Conservation (phyloP, 2,888 invertebrate species). For the Pandemis cinnamomeana region DNA sequence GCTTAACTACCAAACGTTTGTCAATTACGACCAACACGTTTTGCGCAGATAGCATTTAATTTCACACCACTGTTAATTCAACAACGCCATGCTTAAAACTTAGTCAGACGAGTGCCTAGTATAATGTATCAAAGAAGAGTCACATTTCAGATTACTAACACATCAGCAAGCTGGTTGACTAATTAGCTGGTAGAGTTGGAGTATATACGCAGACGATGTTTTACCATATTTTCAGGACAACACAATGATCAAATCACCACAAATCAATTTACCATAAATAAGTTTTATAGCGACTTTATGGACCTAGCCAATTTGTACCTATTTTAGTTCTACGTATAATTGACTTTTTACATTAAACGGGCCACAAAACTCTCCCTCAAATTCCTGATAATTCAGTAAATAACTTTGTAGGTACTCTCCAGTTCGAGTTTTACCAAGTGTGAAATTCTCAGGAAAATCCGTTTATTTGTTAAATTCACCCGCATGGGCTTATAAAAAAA, state of each 20-base stretch:
- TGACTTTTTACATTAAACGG: not conserved
- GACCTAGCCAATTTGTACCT: too few relatives aligned
- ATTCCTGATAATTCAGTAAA: not conserved
- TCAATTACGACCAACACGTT: not conserved
- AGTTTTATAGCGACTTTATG: not conserved
- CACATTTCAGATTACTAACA: not conserved
- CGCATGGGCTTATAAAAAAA: not conserved
- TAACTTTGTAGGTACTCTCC: not conserved
- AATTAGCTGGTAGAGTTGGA: not conserved
- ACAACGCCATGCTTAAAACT: not conserved
- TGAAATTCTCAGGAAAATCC: not conserved
- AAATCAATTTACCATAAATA: not conserved
- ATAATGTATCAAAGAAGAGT: constrained; percentile 3
- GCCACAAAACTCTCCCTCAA: not conserved
- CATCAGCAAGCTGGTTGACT: not conserved
- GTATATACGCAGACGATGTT: not conserved
- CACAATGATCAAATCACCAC: not conserved
- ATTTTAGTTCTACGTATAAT: not conserved
- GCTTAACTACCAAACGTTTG: too few relatives aligned
- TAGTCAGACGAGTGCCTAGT: not conserved
- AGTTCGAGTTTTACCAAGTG: not conserved
- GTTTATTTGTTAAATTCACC: not conserved
- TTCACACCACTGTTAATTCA: not conserved
- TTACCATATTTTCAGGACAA: not conserved
- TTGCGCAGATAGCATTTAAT: not conserved